Base-by-base conservation (phyloP, 2,797 vertebrate genomes). In the Synaphobranchus kaupii region DNA sequence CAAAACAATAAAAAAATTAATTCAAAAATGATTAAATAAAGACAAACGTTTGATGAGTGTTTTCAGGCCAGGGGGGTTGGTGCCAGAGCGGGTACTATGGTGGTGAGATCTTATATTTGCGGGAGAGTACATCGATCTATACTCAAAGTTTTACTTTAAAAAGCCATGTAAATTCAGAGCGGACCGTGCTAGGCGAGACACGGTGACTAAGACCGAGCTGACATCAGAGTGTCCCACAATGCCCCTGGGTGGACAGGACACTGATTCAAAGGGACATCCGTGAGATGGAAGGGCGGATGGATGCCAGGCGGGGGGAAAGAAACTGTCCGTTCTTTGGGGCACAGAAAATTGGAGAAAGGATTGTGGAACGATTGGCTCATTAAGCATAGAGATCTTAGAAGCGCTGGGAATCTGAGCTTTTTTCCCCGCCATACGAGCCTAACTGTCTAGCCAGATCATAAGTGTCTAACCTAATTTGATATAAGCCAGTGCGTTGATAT, bases 91-190 rank as follows among this genome's bases (percentile, higher is more conserved):
- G 52, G 60, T 80, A 84, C 56, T 58, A 58, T 22, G 25, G 54
- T 48, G 44, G 28, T n/a, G 31, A 58, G 73, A 39, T 68, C 20
- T 34, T 89, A 90, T 87, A 90, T 90, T 90, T 90, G 83, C 73
- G 89, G 76, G 87, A 63, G 50, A 84, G 84, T 48, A 78, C 31
- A 54, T 83, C 39, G 80, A 90, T 91, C 90, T 91, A 90, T 89
- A 88, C 86, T 89, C 86, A 88, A 90, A 81, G 82, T 86, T 86
- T 63, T 89, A 91, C 88, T 90, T 91, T 56, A 13, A 90, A 90
- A 90, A 88, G 84, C 86, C 83, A 85, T 87, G 91, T 91, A 90
- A 91, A 86, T 90, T 87, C 87, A 86, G 89, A 88, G 84, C 58
- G 13, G 50, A 56, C 54, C 56, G 44, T 52, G 48, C 31, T 60